These are phyloP conservation scores for Lydus trimaculatus DNA, from an alignment of 2,888 invertebrate species.

Conservation along the genomic window DNA sequence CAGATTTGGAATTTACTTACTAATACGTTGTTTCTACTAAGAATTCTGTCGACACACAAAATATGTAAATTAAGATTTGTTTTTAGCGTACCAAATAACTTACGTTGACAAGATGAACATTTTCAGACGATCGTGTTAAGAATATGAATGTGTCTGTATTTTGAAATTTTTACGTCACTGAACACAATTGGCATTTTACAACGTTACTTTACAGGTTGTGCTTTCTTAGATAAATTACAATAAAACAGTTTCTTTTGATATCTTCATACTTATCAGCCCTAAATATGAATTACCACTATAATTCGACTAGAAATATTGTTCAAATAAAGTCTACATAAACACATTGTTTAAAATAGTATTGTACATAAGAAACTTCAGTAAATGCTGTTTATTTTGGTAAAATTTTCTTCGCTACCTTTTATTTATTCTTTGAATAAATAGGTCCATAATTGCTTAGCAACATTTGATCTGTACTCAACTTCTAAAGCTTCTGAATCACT, in stretches of 20 bases:
- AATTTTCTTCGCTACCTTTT: neutral
- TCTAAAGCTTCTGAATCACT: slow-evolving; percentile 19
- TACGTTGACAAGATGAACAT: slow-evolving; percentile 47
- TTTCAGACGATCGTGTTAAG: slow-evolving; percentile 43
- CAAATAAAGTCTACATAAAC: too few relatives aligned
- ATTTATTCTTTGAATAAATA: neutral
- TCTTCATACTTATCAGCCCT: slow-evolving; percentile 7
- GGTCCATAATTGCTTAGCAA: neutral
- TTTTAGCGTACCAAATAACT: slow-evolving; percentile 49
- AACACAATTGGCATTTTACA: slow-evolving; percentile 33
- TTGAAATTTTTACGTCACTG: slow-evolving; percentile 36
- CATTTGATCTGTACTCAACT: neutral
- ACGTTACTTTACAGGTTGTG: slow-evolving; percentile 27
- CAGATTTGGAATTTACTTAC: slow-evolving; percentile 10
- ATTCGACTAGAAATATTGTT: neutral
- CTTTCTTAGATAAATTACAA: slow-evolving; percentile 29
- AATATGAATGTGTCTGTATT: slow-evolving; percentile 47
- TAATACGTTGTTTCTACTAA: slow-evolving; percentile 31
- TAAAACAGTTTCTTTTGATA: neutral
- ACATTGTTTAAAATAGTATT: neutral
- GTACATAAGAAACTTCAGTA: neutral
- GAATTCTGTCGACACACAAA: slow-evolving; percentile 40
- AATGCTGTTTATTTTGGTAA: neutral
- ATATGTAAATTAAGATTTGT: slow-evolving; percentile 51
- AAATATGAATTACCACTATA: slow-evolving; percentile 26